Base-by-base conservation (phyloP, 1,140 invertebrate species). In the Drosophila rufa region DNA sequence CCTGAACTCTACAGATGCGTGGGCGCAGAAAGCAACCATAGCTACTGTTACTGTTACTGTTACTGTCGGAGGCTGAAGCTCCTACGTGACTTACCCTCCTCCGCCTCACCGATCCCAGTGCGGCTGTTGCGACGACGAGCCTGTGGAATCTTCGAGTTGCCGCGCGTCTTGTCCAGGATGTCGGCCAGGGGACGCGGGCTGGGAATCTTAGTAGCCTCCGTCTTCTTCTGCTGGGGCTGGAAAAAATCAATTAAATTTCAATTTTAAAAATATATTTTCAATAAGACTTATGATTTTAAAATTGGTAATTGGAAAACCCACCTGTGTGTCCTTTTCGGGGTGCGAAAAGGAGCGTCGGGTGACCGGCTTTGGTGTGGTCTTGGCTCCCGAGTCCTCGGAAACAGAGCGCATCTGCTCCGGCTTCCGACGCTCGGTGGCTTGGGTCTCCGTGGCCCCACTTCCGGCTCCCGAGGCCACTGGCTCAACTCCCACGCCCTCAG, bases 371-470 rank as follows among this genome's bases (percentile, higher is more conserved):
- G 85, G 85, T 9, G 80, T 75, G 3, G 91, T 75, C 48, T 91
- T 92, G 1, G 91, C 83, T 2, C 91, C 92, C 11, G 91, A 92
- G 40, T 93, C 92, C 47, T 93, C 92, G 0, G 92, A 93, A n/a
- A 93, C 82, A 6, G 92, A 93, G 12, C 92, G 91, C 92, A 93
- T 93, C 36, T 92, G 85, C 53, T 93, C 92, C 0, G 92, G 92
- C 62, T 93, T 93, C 1, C 87, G 82, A 7, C 91, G 71, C 22
- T 91, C 83, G 19, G 71, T 11, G 25, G 57, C 43, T 45, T 73
- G 66, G 15, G 33, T 12, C 15, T 70, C 67, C 4, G 67, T 15
- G n/a, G 14, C 33, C 2, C 9, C 61, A 45, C 48, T 5, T 66
- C 81, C 22, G 22, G n/a, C 14, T 15, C 36, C 40, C 12, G 56